Evolutionary conservation across 2,113 vertebrate species (phyloP).

Genomic region (Sigmodon hispidus): DNA sequence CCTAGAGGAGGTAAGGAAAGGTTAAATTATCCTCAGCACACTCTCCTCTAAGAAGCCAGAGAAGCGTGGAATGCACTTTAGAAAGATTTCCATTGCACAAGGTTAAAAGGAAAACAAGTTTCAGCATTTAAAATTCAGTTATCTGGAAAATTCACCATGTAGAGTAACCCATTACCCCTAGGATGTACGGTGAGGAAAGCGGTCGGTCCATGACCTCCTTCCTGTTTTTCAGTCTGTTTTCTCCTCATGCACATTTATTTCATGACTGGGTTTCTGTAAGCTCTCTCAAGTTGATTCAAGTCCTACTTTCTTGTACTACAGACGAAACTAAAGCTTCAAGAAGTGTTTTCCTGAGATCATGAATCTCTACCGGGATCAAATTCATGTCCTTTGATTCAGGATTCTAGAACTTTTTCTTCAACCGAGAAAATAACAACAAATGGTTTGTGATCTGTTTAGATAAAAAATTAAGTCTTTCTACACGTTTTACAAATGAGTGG

Average conservation of each 20-base stretch:
- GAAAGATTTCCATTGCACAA: slow-evolving; percentile 68
- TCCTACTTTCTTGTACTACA: not conserved
- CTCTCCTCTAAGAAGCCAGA: slow-evolving; percentile 49
- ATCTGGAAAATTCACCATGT: slow-evolving; percentile 59
- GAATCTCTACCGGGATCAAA: not conserved
- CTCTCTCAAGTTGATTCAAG: not conserved
- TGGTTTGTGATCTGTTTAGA: not conserved
- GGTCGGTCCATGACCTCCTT: accelerated
- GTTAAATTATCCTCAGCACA: slow-evolving; percentile 10
- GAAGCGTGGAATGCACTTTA: slow-evolving; percentile 61
- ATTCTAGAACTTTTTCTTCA: slow-evolving; percentile 24
- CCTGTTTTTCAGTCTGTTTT: not conserved
- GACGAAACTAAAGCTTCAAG: not conserved
- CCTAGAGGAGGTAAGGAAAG: slow-evolving; percentile 64
- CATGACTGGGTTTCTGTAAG: not conserved
- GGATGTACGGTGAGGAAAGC: not conserved
- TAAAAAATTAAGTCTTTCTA: slow-evolving; percentile 20
- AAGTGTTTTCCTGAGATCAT: not conserved
- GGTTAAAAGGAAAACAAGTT: slow-evolving; percentile 70
- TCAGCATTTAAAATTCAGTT: slow-evolving; percentile 76
- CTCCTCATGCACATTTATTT: not conserved
- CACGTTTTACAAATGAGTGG: not conserved
- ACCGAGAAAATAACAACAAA: not conserved
- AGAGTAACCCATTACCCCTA: slow-evolving; percentile 47
- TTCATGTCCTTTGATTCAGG: not conserved